These are phyloP conservation scores for Cebidichthys violaceus DNA, from an alignment of 2,113 vertebrate species.

Conservation along the genomic window DNA sequence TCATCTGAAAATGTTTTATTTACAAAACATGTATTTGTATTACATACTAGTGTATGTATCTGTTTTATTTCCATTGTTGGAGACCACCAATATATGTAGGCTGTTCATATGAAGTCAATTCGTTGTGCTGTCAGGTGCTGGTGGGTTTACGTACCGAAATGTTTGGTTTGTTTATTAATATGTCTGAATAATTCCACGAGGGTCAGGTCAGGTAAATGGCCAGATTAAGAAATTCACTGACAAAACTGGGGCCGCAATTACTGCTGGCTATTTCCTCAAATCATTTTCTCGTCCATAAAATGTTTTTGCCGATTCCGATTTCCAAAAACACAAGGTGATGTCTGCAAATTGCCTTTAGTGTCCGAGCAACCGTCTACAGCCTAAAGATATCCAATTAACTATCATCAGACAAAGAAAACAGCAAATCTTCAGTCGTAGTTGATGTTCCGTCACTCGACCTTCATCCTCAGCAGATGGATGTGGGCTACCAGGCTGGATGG, in stretches of 20 bases:
- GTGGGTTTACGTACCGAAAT: no score
- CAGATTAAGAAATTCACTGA: background rate
- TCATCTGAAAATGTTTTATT: no score
- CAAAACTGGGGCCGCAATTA: background rate
- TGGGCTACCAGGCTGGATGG: conserved; percentile 45
- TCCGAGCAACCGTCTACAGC: background rate
- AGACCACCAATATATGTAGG: background rate
- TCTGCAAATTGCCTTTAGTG: background rate
- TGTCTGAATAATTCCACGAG: background rate
- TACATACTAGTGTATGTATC: background rate
- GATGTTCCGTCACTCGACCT: conserved; percentile 27
- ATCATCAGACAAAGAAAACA: background rate
- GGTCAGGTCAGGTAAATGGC: background rate
- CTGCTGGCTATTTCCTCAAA: background rate
- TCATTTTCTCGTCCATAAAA: background rate
- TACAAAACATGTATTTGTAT: background rate
- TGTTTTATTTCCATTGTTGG: background rate
- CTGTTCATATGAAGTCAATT: background rate
- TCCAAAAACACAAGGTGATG: background rate
- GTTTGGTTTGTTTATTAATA: background rate
- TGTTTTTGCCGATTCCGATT: background rate
- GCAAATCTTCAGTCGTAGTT: background rate
- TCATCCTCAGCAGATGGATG: conserved; percentile 66
- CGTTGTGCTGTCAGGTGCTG: background rate
- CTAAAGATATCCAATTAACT: background rate